These are phyloP conservation scores for Aphelocoma californica DNA, from an alignment of 2,797 vertebrate species.

Conservation along the genomic window DNA sequence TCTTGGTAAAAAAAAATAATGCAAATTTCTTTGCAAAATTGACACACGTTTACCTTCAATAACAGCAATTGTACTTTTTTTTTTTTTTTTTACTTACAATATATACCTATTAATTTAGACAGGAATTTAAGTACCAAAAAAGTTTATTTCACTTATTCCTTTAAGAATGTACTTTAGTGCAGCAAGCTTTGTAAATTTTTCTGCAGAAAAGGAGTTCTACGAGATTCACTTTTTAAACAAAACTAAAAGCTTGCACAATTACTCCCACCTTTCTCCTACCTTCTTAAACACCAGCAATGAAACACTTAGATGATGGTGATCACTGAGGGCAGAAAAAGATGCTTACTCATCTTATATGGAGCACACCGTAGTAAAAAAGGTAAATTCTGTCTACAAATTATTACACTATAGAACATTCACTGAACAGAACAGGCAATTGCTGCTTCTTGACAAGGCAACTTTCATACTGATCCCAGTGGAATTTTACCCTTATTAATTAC, in stretches of 20 bases:
- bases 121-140: neutral
- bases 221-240: neutral
- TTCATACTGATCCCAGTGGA: neutral
- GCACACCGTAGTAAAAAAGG: neutral
- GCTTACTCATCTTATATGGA: neutral
- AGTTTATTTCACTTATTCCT: neutral
- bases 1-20: neutral
- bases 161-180: neutral
- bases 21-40: neutral
- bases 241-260: neutral
- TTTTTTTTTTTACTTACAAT: neutral
- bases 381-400: neutral
- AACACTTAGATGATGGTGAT: neutral
- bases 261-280: neutral
- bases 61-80: neutral
- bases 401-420: neutral
- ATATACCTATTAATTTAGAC: neutral
- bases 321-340: fast-evolving
- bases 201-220: neutral
- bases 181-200: neutral
- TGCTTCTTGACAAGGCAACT: neutral
- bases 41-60: neutral
- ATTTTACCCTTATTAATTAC: slow-evolving; percentile 28
- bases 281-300: neutral
- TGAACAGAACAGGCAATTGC: neutral